Evolutionary conservation across 2,888 invertebrate genomes (phyloP), one percentile per base, ranked within the genome.

Genomic region (Augochlorella aurata): DNA sequence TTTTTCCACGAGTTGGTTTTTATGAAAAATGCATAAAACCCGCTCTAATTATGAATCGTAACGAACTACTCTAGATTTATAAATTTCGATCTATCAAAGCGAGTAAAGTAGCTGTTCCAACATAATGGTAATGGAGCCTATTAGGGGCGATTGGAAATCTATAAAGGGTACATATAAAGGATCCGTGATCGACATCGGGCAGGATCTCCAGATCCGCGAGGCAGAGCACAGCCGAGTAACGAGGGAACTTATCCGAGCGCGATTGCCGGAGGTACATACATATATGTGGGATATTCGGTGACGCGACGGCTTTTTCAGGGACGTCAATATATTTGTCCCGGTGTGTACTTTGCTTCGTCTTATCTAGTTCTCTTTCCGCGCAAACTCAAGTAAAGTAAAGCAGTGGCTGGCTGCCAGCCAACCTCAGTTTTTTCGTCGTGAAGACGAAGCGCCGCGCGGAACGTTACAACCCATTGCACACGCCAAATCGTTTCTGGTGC

Each of bases 271-370:
- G 91, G 38, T 5, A 38, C 38, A 38, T 38, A 38, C 38, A 38
- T 38, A 38, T 90, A 90, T 84, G 90, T 81, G 85, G 88, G 88
- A 90, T 91, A 90, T 90, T 90, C 86, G 87, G 90, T 91, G 91
- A 91, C 89, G 90, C 90, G 91, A 90, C 91, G 91, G 92, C 90
- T 93, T 92, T 92, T 92, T 93, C 90, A 83, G 85, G 87, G 85
- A 90, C 89, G 88, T 89, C 91, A 86, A 92, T 92, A 91, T 91
- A 91, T 91, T 90, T 90, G 88, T 88, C 86, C 87, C 85, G 82
- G 83, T 89, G 89, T 88, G 84, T 87, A 88, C 89, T 90, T 89
- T 89, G 83, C 88, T 79, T 65, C 82, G 72, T 69, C 77, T 80
- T 80, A 82, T 78, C 82, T 66, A 72, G 67, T 65, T 81, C 85